Percentiles rank a stretch among this genome's conserved stretches.
Conservation (phyloP, 2,797 vertebrate genomes). For the Acropternis orthonyx region DNA sequence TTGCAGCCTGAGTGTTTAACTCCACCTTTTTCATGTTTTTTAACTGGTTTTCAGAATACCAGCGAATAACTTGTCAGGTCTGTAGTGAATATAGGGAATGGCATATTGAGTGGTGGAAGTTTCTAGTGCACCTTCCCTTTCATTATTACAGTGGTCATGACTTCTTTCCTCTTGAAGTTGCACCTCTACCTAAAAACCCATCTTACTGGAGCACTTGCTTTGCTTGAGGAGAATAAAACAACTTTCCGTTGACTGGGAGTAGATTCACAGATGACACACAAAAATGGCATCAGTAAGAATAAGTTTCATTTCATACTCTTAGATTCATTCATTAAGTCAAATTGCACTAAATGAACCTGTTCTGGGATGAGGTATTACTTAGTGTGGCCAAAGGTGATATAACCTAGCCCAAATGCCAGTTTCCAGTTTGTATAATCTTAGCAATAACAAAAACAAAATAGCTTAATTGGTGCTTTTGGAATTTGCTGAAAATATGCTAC, state of each 20-base stretch:
- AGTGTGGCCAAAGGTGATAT: background rate
- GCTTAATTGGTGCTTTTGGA: background rate
- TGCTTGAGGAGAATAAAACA: background rate
- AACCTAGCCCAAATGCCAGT: background rate
- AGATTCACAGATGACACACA: background rate
- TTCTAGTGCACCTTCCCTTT: background rate
- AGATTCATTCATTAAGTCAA: background rate
- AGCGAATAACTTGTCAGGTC: background rate
- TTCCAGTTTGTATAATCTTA: background rate
- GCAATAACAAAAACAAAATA: background rate
- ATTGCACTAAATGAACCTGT: background rate
- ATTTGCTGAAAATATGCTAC: background rate
- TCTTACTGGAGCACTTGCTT: background rate
- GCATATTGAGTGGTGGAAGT: background rate
- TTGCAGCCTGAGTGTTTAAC: background rate
- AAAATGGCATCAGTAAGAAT: background rate
- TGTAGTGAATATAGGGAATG: background rate
- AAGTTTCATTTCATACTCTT: background rate
- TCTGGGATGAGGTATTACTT: background rate
- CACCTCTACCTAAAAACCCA: background rate
- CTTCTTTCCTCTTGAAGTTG: background rate
- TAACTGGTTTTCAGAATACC: background rate
- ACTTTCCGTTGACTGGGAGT: background rate
- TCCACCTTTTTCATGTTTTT: background rate
- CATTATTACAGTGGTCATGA: fast-evolving